Percentiles rank a stretch among this genome's conserved stretches.
Evolutionary conservation across 2,888 invertebrate genomes (phyloP).

Genomic region (Drosophila heteroneura): DNA sequence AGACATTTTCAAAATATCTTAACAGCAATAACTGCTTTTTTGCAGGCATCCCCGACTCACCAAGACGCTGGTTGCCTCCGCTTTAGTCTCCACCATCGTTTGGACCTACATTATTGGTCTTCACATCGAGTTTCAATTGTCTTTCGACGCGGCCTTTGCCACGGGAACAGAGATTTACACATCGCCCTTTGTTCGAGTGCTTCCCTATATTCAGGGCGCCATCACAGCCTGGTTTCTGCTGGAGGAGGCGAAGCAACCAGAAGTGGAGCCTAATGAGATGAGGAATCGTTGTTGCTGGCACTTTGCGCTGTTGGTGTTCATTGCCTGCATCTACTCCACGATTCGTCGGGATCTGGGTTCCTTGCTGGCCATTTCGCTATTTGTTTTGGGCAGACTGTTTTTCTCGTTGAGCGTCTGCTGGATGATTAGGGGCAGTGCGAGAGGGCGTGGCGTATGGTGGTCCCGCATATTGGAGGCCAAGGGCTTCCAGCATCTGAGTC

Average conservation of each 20-base stretch:
- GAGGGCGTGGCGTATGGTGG: constrained; percentile 86
- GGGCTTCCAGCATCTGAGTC: constrained; percentile 86
- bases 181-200: constrained; percentile 86
- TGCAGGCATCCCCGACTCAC: constrained; percentile 78
- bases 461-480: constrained; percentile 83
- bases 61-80: constrained; percentile 58
- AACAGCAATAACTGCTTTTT: neutral
- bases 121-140: constrained; percentile 80
- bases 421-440: constrained; percentile 87
- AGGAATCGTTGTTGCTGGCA: constrained; percentile 83
- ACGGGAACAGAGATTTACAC: constrained; percentile 86
- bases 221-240: constrained; percentile 85
- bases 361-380: constrained; percentile 86
- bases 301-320: constrained; percentile 79
- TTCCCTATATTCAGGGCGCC: constrained; percentile 86
- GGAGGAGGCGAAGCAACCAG: constrained; percentile 61
- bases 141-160: constrained; percentile 84
- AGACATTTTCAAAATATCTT: neutral
- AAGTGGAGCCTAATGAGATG: constrained; percentile 67
- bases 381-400: constrained; percentile 86
- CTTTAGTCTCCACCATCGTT: constrained; percentile 67
- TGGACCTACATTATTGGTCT: constrained; percentile 83
- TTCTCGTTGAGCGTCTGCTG: constrained; percentile 87
- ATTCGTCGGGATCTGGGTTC: constrained; percentile 85
- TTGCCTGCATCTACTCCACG: constrained; percentile 84